Evolutionary conservation across 2,113 vertebrate genomes (phyloP), one percentile per base, ranked within the genome.

Genomic region (Stegastes partitus): DNA sequence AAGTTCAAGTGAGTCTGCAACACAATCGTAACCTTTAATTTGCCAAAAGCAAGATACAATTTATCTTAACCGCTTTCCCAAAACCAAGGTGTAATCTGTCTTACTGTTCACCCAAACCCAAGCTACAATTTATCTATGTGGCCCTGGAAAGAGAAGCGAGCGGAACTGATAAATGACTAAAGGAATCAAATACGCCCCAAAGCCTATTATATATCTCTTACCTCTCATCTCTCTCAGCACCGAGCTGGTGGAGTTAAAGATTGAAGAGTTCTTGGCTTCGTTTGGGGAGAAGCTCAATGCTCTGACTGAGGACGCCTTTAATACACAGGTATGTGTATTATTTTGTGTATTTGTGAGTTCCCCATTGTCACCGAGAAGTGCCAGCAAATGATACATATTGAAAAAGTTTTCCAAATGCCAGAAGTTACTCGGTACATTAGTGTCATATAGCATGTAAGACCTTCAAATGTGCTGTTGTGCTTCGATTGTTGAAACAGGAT

Each of bases 241-340:
- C 14, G 98, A 99, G 90, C 59, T 96, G 89, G 97, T 98, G 72
- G 97, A 99, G 91, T 91, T 93, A 70, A 99, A 99, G 90, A 98
- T 99, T 77, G 98, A 99, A 89, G 97, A 99, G 85, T 99, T 99
- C 91, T 93, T 99, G 87, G 89, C 84, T 64, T 96, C 93, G 56
- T 99, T 97, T 86, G 96, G 94, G 74, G 96, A 97, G 82, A 98
- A 94, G 93, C 94, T 99, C 5, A 80, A 89, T 71, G 93, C 94
- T 54, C 94, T 99, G 88, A 96, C 94, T 5, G 96, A 98, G 49
- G 97, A 98, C 15, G 95, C 97, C 71, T 99, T 98, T 86, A 95
- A 87, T 45, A 96, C 96, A 47, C 93, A 94, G 93, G 93, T 93
- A 1, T 73, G 86, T 59, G 21, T 69, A 1, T 57, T 62, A 44